phyloP scores from a whole-genome alignment of 1,140 invertebrate genomes.

The Drosophila paulistorum region DNA sequence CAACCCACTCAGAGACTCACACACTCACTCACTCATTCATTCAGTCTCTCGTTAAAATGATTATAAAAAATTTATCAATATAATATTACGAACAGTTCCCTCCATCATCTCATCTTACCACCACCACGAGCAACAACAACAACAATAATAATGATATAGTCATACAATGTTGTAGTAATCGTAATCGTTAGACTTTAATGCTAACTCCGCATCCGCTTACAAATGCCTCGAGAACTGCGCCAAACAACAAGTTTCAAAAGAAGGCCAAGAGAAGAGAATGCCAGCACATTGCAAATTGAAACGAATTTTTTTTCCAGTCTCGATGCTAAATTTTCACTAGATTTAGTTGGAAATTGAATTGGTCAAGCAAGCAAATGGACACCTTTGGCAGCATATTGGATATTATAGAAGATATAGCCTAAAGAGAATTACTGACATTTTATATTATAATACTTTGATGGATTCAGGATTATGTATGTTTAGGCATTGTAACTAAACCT shows the following conservation, averaged over 20 bases:
- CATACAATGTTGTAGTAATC: conserved; percentile 57
- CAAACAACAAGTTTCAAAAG: conserved; percentile 19
- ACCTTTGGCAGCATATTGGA: no score
- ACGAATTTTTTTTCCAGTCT: background rate
- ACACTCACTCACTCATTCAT: conserved; percentile 53
- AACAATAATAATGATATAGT: conserved; percentile 24
- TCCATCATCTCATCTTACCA: conserved; percentile 51
- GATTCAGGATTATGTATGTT: no score
- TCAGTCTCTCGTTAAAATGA: conserved; percentile 77
- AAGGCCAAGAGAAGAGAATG: background rate
- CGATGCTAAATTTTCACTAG: background rate
- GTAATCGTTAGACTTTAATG: conserved; percentile 45
- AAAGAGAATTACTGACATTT: no score
- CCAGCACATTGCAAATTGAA: background rate
- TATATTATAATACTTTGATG: no score
- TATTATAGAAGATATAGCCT: no score
- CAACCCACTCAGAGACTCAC: conserved; percentile 49
- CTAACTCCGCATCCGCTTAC: conserved; percentile 15
- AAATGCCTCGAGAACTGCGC: conserved; percentile 4
- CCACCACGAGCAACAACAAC: background rate
- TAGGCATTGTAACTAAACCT: no score
- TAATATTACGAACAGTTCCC: conserved; percentile 65
- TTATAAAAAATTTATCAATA: conserved; percentile 82
- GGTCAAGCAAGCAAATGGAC: background rate
- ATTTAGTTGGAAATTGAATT: background rate